Evolutionary conservation across 2,888 invertebrate genomes (phyloP).

Genomic region (Chloromyia formosa): DNA sequence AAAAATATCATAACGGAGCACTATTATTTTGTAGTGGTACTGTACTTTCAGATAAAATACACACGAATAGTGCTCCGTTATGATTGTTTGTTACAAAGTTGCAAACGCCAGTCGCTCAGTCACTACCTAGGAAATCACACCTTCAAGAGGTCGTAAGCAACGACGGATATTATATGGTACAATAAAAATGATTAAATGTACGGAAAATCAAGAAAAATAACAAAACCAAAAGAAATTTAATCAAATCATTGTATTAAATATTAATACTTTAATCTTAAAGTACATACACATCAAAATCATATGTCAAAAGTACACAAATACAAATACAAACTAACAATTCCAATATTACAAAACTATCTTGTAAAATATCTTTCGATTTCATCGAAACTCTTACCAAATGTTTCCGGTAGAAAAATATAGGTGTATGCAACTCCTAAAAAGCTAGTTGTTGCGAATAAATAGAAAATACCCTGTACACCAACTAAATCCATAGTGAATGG

Average conservation of each 20-base stretch:
- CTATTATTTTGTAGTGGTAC: too few species aligned
- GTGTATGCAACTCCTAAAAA: conserved; percentile 64
- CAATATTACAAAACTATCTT: conserved; percentile 29
- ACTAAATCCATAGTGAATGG: conserved; percentile 64
- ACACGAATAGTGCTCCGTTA: too few species aligned
- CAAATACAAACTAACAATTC: not conserved
- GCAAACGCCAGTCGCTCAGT: too few species aligned
- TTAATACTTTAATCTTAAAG: conserved; percentile 26
- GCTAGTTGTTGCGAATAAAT: conserved; percentile 64
- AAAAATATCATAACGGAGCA: too few species aligned
- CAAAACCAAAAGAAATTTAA: too few species aligned
- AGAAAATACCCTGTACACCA: conserved; percentile 64
- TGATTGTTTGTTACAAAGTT: too few species aligned
- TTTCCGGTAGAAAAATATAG: conserved; percentile 68
- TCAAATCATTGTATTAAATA: conserved; percentile 35
- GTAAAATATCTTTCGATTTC: conserved; percentile 67
- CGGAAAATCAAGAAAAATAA: too few species aligned
- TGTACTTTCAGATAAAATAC: too few species aligned
- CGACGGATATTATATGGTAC: too few species aligned
- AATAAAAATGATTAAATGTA: too few species aligned
- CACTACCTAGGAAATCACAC: too few species aligned
- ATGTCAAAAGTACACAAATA: conserved; percentile 3
- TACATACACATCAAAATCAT: not conserved
- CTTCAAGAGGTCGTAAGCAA: too few species aligned
- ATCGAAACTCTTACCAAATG: conserved; percentile 67